Evolutionary conservation across 2,888 invertebrate species (phyloP), one percentile per base, ranked within the genome.

Genomic region (Scaptomyza reducta): DNA sequence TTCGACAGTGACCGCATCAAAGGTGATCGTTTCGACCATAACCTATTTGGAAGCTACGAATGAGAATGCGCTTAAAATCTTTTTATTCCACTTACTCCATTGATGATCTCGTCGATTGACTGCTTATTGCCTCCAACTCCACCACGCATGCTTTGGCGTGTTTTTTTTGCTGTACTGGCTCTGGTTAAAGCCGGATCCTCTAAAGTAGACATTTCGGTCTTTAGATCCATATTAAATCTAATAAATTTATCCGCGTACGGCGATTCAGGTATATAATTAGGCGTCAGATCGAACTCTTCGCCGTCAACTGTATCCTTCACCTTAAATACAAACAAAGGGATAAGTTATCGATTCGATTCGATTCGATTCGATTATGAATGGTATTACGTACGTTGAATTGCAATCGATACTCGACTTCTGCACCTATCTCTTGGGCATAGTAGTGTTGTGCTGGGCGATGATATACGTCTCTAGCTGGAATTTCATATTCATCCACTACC

Each of bases 81-180:
- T 33, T 4, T 7, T 6, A 10, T n/a, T 3, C 0, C 0, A n/a
- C 76, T 53, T 50, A 87, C 84, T 3, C 87, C 87, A 25, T 13
- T 61, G 10, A 84, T 85, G 0, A 84, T 63, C 16, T 90, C 90
- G 0, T 90, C 89, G 4, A 90, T 79, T 1, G 90, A 90, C 9
- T 80, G 60, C 14, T 79, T 87, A 11, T 83, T 76, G 7, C 81
- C 87, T 0, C 88, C 79, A 9, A 82, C 51, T 0, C 75, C 63
- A n/a, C 74, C 60, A 5, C 74, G 70, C 62, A 77, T 31, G 46
- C 73, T 76, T 25, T 64, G 62, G 11, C 78, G 71, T 29, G 85
- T 64, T 9, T 70, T 66, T 0, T 73, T 64, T 1, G 40, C 46
- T 2, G 40, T 5, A 0, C 46, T 41, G 6, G 9, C 41, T 0